Conservation (phyloP, 2,113 vertebrate species). For the Cariama cristata region DNA sequence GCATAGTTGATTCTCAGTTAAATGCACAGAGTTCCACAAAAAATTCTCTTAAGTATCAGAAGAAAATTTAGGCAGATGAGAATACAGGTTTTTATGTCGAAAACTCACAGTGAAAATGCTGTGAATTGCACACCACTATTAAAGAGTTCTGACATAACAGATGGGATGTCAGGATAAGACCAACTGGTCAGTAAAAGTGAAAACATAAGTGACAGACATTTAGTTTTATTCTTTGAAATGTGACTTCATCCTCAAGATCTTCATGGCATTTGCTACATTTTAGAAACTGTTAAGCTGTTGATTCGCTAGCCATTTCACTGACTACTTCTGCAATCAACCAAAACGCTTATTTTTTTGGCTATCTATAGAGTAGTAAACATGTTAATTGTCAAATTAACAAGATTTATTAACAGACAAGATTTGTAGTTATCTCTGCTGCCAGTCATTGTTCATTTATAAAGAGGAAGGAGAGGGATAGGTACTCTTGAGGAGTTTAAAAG, state of each 20-base stretch:
- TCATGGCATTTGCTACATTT: slow-evolving; percentile 31
- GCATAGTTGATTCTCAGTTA: neutral
- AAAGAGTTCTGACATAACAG: slow-evolving; percentile 68
- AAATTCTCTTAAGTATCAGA: neutral
- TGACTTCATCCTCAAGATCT: slow-evolving; percentile 46
- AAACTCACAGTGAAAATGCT: neutral
- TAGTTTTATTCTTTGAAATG: slow-evolving; percentile 48
- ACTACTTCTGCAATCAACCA: neutral
- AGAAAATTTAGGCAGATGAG: neutral
- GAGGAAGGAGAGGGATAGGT: neutral
- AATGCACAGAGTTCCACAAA: neutral
- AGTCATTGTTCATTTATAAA: slow-evolving; percentile 15
- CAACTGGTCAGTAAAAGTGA: slow-evolving; percentile 17
- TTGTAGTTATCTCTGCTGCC: neutral
- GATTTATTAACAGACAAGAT: neutral
- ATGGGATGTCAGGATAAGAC: slow-evolving; percentile 57
- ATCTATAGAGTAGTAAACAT: neutral
- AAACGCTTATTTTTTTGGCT: neutral
- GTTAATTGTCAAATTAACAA: neutral
- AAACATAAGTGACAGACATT: slow-evolving; percentile 34
- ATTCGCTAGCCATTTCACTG: neutral
- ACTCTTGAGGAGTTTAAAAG: neutral
- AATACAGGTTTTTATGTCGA: slow-evolving; percentile 17
- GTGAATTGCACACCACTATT: neutral
- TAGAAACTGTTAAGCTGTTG: slow-evolving; percentile 29